phyloP scores from a whole-genome alignment of 1,140 invertebrate species.

The Philaenus spumarius region DNA sequence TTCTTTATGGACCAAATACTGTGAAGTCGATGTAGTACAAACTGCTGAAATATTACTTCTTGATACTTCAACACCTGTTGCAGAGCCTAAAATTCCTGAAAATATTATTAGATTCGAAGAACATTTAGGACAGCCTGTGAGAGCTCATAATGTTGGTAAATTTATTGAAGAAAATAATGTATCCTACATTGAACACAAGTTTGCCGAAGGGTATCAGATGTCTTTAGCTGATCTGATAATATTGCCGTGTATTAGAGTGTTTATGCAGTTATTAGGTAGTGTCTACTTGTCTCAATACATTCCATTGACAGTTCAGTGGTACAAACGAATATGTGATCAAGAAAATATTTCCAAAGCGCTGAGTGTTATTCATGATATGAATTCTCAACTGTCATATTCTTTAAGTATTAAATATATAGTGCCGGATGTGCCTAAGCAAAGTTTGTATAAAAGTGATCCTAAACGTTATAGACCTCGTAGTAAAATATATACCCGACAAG shows the following conservation, averaged over 20 bases:
- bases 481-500: slow-evolving; percentile 65
- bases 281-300: slow-evolving; percentile 44
- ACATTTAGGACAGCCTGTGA: slow-evolving; percentile 77
- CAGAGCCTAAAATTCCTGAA: slow-evolving; percentile 41
- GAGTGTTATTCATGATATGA: background rate
- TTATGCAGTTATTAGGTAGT: slow-evolving; percentile 44
- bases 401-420: slow-evolving; percentile 18
- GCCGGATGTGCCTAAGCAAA: slow-evolving; percentile 47
- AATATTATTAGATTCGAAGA: slow-evolving; percentile 70
- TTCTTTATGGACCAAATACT: slow-evolving; percentile 88
- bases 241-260: slow-evolving; percentile 59
- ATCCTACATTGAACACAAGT: slow-evolving; percentile 52
- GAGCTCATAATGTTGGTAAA: slow-evolving; percentile 83
- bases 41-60: slow-evolving; percentile 18
- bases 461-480: slow-evolving; percentile 65
- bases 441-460: slow-evolving; percentile 73
- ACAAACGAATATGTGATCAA: slow-evolving; percentile 38
- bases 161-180: slow-evolving; percentile 25
- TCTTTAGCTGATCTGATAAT: slow-evolving; percentile 80
- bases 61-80: background rate
- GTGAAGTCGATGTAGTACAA: slow-evolving; percentile 51
- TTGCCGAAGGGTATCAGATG: slow-evolving; percentile 74
- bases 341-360: slow-evolving; percentile 17
- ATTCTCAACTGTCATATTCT: background rate
- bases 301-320: slow-evolving; percentile 63